Evolutionary conservation across 2,797 vertebrate species (phyloP).

Genomic region (Hippoglossus hippoglossus): DNA sequence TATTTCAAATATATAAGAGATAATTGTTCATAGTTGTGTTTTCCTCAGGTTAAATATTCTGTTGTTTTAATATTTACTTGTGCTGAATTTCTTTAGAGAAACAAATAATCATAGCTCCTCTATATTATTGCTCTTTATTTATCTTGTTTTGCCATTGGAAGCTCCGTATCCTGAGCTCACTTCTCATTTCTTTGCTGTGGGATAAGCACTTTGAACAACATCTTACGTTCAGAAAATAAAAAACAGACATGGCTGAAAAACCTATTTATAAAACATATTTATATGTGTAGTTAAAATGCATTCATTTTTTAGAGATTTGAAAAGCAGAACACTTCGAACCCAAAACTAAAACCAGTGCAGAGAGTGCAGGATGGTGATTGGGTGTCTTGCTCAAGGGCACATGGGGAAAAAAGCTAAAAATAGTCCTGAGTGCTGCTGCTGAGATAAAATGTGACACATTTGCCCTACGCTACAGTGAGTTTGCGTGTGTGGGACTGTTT

Average conservation of each 20-base stretch:
- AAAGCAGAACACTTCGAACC: neutral
- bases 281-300: neutral
- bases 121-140: too few species aligned
- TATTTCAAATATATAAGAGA: too few species aligned
- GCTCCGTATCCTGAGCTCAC: too few species aligned
- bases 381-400: slow-evolving; percentile 59
- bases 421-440: slow-evolving; percentile 34
- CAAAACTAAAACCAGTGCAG: slow-evolving; percentile 1
- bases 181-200: too few species aligned
- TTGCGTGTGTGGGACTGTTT: neutral
- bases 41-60: too few species aligned
- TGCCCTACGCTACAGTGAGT: neutral
- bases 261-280: neutral
- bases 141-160: too few species aligned
- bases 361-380: slow-evolving; percentile 11
- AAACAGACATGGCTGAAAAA: neutral
- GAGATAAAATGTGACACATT: slow-evolving; percentile 42
- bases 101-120: too few species aligned
- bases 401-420: slow-evolving; percentile 41
- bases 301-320: slow-evolving; percentile 7
- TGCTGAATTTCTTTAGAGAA: too few species aligned
- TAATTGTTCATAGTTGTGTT: too few species aligned
- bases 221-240: too few species aligned
- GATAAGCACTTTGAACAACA: too few species aligned
- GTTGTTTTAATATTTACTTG: too few species aligned